Evolutionary conservation across 2,888 invertebrate genomes (phyloP), one percentile per base, ranked within the genome.

Genomic region (Oscheius sp.): DNA sequence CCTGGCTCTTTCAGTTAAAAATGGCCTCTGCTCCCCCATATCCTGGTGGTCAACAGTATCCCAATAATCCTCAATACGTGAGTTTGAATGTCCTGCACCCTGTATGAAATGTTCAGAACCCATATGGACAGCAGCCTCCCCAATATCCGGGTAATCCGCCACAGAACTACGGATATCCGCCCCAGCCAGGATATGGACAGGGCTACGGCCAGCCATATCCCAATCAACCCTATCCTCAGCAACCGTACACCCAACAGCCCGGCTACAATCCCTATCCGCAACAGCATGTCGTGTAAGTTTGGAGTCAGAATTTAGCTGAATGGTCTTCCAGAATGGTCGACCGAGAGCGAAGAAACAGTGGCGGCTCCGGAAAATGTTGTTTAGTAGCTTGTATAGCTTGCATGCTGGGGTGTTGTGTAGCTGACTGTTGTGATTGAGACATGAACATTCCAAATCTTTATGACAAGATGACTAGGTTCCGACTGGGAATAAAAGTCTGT

Each of bases 351-450:
- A 33, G 68, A 3, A 33, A 53, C 33, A 68, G 68, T 53, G 68
- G 68, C n/a, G 68, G 53, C 13, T 53, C 55, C 7, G 68, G 68
- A 35, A 68, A 68, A n/a, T 68, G 68, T 33, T 68, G 68, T 35
- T 10, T 68, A n/a, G 68, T 68, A 11, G 68, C 68, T 2, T 55
- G 51, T 33, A 33, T 53, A 10, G 63, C 32, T 47, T 63, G 63
- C 48, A 7, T 42, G 63, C 11, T 63, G 63, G 73, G 73, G 10
- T 73, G 73, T 33, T 73, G 73, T 35, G 21, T 73, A 10, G 73
- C 73, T n/a, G 73, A 73, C 33, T 63, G 63, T 29, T 73, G 73
- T 47, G 73, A 73, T 51, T 73, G 32, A 73, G 10, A 3, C 13
- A 3, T 21, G 21, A 55, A 9, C 35, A 11, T 37, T 53, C 68